Percentiles rank a stretch among this genome's conserved stretches.
Conservation (phyloP, 1,140 invertebrate species). For the Eulimnadia texana region DNA sequence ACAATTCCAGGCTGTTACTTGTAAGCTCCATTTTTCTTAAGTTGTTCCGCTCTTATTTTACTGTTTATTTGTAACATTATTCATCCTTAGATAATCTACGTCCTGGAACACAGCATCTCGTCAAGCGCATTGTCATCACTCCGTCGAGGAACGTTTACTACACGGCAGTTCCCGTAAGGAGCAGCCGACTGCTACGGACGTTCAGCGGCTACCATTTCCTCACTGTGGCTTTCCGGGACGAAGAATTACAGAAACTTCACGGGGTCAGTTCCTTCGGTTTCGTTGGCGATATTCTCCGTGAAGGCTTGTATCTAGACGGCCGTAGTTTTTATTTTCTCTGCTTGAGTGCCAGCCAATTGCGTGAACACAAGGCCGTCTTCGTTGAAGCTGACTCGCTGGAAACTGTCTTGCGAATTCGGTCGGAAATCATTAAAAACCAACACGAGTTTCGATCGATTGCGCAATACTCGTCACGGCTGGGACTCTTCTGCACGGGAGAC, state of each 20-base stretch:
- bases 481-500: slow-evolving; percentile 1
- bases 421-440: background rate
- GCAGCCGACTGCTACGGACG: background rate
- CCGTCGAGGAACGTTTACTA: background rate
- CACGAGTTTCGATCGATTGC: background rate
- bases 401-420: background rate
- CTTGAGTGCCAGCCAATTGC: background rate
- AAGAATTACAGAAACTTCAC: background rate
- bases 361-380: slow-evolving; percentile 1
- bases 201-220: background rate
- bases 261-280: background rate
- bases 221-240: background rate
- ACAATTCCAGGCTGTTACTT: background rate
- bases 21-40: too few species aligned
- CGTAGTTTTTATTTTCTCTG: background rate
- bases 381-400: background rate
- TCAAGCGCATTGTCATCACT: background rate
- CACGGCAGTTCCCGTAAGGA: background rate
- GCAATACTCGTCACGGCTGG: background rate
- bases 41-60: too few species aligned
- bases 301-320: background rate
- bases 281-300: background rate
- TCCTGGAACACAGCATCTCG: background rate
- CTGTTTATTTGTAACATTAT: too few species aligned
- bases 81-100: too few species aligned